These are phyloP conservation scores for Cactoblastis cactorum DNA, from an alignment of 2,888 invertebrate species.

Conservation along the genomic window DNA sequence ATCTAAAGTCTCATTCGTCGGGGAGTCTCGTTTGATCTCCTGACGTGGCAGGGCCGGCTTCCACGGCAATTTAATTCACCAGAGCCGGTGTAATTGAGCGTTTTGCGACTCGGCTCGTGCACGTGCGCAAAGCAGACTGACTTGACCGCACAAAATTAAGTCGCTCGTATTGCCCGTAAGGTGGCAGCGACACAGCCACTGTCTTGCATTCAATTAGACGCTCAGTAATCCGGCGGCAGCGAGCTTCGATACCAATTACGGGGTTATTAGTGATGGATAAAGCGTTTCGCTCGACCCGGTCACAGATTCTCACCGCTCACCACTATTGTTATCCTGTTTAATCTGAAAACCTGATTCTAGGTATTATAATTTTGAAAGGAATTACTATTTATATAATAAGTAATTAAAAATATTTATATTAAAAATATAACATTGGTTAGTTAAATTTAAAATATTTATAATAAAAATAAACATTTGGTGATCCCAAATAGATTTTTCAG, in stretches of 20 bases:
- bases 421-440: too few relatives aligned
- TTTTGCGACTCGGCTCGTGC: slow-evolving; percentile 43
- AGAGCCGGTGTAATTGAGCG: slow-evolving; percentile 59
- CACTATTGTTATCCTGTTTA: slow-evolving; percentile 24
- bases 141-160: slow-evolving; percentile 72
- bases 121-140: slow-evolving; percentile 66
- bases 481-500: slow-evolving; percentile 18
- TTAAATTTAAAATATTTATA: too few relatives aligned
- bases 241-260: slow-evolving; percentile 79
- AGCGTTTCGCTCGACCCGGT: slow-evolving; percentile 48
- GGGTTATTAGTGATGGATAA: slow-evolving; percentile 73
- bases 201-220: slow-evolving; percentile 79
- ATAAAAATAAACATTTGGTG: neutral
- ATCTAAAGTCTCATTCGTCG: slow-evolving; percentile 51
- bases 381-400: too few relatives aligned
- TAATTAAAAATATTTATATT: too few relatives aligned
- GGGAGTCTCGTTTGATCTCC: slow-evolving; percentile 64
- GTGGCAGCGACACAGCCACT: slow-evolving; percentile 44
- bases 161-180: slow-evolving; percentile 41
- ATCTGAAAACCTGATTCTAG: slow-evolving; percentile 33
- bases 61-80: slow-evolving; percentile 67
- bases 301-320: slow-evolving; percentile 28
- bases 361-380: too few relatives aligned
- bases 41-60: slow-evolving; percentile 41
- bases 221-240: slow-evolving; percentile 76